Conservation (phyloP, 2,797 vertebrate genomes). For the Sebastes trivittatus region DNA sequence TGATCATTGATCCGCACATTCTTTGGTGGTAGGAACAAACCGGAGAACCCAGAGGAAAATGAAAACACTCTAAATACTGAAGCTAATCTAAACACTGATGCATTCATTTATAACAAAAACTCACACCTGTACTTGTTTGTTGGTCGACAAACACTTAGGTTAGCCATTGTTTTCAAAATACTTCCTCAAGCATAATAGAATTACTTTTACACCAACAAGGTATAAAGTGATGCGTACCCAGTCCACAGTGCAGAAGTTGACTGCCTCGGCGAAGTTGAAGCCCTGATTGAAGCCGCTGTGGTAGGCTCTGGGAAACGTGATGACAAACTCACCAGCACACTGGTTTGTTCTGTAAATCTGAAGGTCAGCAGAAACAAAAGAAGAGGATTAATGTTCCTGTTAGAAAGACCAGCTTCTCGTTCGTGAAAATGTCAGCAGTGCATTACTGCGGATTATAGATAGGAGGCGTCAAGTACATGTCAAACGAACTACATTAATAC, state of each 20-base stretch:
- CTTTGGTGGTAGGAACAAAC: too few relatives aligned
- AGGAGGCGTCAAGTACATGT: neutral
- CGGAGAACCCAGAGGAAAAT: neutral
- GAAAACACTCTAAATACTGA: neutral
- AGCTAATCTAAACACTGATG: neutral
- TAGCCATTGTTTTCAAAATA: neutral
- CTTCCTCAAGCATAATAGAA: too few relatives aligned
- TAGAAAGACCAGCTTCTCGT: neutral
- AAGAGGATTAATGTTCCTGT: neutral
- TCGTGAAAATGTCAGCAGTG: neutral
- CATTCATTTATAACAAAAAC: neutral
- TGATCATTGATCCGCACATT: too few relatives aligned
- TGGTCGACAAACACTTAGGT: neutral
- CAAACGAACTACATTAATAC: constrained; percentile 44
- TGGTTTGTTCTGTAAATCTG: constrained; percentile 98
- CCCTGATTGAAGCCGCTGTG: constrained; percentile 99
- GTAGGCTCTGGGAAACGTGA: constrained; percentile 96
- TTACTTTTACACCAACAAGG: neutral
- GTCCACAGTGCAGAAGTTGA: constrained; percentile 98
- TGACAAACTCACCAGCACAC: constrained; percentile 97
- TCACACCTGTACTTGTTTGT: neutral
- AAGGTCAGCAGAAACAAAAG: constrained; percentile 9
- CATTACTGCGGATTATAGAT: neutral
- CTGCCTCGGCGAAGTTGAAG: constrained; percentile 98
- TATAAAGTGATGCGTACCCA: constrained; percentile 83